phyloP scores from a whole-genome alignment of 2,888 invertebrate genomes.

The Caenorhabditis doughertyi region DNA sequence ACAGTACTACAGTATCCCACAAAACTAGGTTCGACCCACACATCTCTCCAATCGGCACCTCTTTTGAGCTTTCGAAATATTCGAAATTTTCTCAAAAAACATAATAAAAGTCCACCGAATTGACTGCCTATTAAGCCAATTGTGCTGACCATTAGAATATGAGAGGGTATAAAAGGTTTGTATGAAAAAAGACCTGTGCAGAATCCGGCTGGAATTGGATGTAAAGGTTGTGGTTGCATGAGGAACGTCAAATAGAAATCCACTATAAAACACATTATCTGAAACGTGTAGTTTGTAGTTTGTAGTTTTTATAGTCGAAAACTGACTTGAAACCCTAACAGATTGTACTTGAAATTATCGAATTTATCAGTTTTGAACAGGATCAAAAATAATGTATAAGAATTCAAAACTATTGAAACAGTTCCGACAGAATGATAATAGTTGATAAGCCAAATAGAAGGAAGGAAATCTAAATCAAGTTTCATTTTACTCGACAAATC shows the following conservation, averaged over 20 bases:
- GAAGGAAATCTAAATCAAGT: neutral
- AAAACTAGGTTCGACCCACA: neutral
- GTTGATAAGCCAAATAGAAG: neutral
- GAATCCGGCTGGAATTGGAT: conserved; percentile 5
- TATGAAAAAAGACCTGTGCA: neutral
- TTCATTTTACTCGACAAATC: too few relatives aligned
- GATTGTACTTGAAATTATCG: neutral
- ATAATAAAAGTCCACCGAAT: neutral
- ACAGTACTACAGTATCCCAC: neutral
- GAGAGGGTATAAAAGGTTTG: too few relatives aligned
- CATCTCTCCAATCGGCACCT: neutral
- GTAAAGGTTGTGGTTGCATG: conserved; percentile 6
- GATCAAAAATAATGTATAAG: neutral
- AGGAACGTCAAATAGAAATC: neutral
- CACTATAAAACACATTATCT: neutral
- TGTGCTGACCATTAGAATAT: neutral
- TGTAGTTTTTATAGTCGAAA: neutral
- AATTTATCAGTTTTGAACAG: neutral
- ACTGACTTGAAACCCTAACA: too few relatives aligned
- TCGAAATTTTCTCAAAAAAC: neutral
- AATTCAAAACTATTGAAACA: neutral
- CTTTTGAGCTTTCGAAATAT: neutral
- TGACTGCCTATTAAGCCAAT: neutral
- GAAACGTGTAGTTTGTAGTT: neutral
- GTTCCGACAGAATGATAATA: neutral